Conservation (phyloP, 2,888 invertebrate species). For the Amiota minor region DNA sequence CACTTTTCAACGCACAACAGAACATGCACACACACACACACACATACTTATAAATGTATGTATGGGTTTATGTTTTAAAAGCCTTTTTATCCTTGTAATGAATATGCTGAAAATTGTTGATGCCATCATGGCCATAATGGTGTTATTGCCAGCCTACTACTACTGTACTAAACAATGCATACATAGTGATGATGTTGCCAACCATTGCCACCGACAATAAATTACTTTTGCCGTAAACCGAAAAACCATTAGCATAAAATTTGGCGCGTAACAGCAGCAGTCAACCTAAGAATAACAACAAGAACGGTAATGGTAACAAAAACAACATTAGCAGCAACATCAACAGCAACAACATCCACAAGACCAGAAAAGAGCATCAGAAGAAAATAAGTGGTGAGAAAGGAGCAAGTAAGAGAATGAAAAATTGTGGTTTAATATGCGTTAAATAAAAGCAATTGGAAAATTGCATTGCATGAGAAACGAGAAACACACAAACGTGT, state of each 20-base stretch:
- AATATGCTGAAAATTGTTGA: constrained; percentile 68
- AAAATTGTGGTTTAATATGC: constrained; percentile 27
- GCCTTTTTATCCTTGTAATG: constrained; percentile 53
- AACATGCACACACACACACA: constrained; percentile 37
- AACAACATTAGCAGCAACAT: background rate
- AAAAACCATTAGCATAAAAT: constrained; percentile 68
- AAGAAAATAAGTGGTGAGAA: constrained; percentile 31
- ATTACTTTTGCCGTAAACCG: constrained; percentile 68
- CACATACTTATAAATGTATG: background rate
- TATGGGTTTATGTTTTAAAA: constrained; percentile 12
- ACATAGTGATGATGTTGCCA: background rate
- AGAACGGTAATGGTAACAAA: background rate
- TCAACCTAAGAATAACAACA: constrained; percentile 31
- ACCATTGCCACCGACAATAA: constrained; percentile 56
- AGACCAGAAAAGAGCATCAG: constrained; percentile 16
- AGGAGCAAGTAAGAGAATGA: constrained; percentile 27
- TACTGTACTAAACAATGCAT: too few species aligned
- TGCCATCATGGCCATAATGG: constrained; percentile 42
- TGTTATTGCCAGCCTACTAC: too few species aligned
- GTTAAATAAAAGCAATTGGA: constrained; percentile 16
- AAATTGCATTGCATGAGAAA: too few species aligned
- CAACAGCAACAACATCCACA: background rate
- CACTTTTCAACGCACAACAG: constrained; percentile 3
- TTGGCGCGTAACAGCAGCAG: constrained; percentile 46
- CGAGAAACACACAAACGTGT: too few species aligned